A percentile compares a stretch with the other conserved stretches of the same genome.
Evolutionary conservation across 2,113 vertebrate species (phyloP).

Genomic region (Rhodinocichla rosea): DNA sequence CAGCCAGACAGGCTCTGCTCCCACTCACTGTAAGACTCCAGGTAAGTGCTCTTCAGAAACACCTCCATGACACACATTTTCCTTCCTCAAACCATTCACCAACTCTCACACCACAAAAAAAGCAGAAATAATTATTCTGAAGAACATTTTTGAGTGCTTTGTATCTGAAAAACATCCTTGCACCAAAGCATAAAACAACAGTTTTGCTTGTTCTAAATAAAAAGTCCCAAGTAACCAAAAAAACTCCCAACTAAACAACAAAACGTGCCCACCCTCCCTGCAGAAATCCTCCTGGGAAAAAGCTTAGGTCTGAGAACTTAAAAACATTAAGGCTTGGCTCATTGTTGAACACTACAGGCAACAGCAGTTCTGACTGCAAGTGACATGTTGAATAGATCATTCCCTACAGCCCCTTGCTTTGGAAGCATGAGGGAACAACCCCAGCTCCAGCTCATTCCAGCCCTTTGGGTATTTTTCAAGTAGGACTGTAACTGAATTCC

Average conservation of each 20-base stretch:
- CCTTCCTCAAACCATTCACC: not conserved
- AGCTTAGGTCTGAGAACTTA: not conserved
- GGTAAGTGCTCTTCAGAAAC: not conserved
- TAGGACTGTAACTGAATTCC: not conserved
- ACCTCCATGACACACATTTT: not conserved
- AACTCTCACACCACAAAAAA: not conserved
- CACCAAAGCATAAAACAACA: not conserved
- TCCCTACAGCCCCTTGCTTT: not conserved
- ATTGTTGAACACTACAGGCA: not conserved
- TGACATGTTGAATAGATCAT: rapidly evolving
- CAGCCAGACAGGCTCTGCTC: not conserved
- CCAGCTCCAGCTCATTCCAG: not conserved
- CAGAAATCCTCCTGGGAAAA: not conserved
- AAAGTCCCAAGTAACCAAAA: not conserved
- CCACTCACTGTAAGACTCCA: not conserved
- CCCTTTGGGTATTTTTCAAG: not conserved
- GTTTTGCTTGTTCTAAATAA: not conserved
- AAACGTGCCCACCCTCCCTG: not conserved
- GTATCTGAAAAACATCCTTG: not conserved
- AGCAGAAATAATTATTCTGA: not conserved
- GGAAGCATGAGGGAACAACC: not conserved
- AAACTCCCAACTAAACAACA: not conserved
- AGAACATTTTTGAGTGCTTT: not conserved
- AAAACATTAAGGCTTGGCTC: not conserved
- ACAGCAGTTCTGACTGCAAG: not conserved